A percentile compares a stretch with the other conserved stretches of the same genome.
These are phyloP conservation scores for Lamellibrachia luymesi DNA, from an alignment of 1,140 invertebrate genomes.

Conservation along the genomic window DNA sequence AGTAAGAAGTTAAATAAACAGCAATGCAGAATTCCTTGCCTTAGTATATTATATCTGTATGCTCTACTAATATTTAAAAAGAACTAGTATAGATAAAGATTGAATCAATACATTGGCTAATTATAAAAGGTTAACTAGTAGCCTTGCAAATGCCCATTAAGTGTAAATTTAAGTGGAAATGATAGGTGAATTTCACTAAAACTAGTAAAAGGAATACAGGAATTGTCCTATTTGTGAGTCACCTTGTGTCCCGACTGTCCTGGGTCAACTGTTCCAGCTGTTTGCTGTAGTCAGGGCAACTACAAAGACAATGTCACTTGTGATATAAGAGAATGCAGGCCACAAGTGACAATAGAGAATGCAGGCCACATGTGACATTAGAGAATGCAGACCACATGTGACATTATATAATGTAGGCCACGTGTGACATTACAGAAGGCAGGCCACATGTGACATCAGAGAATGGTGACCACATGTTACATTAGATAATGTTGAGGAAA, in stretches of 20 bases:
- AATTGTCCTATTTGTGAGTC: background rate
- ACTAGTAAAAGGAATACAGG: background rate
- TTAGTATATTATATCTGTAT: too few relatives aligned
- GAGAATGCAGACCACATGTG: background rate
- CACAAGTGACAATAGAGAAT: background rate
- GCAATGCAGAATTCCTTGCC: too few relatives aligned
- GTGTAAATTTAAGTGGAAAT: background rate
- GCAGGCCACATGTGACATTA: background rate
- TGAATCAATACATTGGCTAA: too few relatives aligned
- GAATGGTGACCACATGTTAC: background rate
- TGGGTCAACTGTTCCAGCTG: constrained; percentile 60
- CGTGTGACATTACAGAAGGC: background rate
- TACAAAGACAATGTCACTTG: constrained; percentile 33
- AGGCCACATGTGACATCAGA: background rate
- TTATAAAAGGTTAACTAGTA: too few relatives aligned
- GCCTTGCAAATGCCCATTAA: background rate
- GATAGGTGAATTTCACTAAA: background rate
- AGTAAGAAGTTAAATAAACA: too few relatives aligned
- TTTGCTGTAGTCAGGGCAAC: constrained; percentile 71
- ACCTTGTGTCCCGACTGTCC: background rate
- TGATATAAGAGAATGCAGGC: background rate
- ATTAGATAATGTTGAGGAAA: background rate
- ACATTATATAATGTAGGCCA: background rate
- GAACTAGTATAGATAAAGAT: too few relatives aligned
- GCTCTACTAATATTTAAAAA: too few relatives aligned